Evolutionary conservation across 1,140 invertebrate species (phyloP), one percentile per base, ranked within the genome.

Genomic region (Gonioctena quinquepunctata): DNA sequence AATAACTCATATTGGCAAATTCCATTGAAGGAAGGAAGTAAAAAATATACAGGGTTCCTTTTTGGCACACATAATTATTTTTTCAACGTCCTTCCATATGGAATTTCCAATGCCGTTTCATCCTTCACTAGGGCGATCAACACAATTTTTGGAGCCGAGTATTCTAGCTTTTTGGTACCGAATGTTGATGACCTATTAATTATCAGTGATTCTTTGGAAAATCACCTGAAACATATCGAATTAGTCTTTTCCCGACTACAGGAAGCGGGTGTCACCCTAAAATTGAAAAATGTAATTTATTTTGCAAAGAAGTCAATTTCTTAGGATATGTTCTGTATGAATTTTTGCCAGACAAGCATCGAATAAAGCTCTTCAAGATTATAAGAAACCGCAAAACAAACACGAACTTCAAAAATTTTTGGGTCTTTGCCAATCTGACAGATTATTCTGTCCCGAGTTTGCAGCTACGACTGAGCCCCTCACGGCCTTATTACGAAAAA

Each of bases 321-420:
- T 50, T 69, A 18, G 60, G 60, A 21, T 50, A 63, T 66, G 11
- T 22, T 7, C 16, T 56, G 13, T 11, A n/a, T 56, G 7, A 2
- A 19, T n/a, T 8, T 25, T 13, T 11, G 64, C 13, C n/a, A n/a
- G n/a, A n/a, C n/a, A n/a, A n/a, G n/a, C n/a, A n/a, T n/a, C n/a
- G n/a, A n/a, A n/a, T n/a, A n/a, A n/a, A n/a, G n/a, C n/a, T n/a
- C n/a, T n/a, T n/a, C n/a, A n/a, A n/a, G n/a, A n/a, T n/a, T n/a
- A n/a, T n/a, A 72, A n/a, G n/a, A n/a, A n/a, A n/a, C n/a, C 74
- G 0, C 68, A 69, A 66, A 76, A 73, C 5, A 54, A n/a, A 1
- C 76, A 76, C 13, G 42, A 77, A 59, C 68, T 76, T 7, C 69
- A 75, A 61, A 64, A 50, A 22, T 77, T 76, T 49, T 57, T 75